A percentile compares a stretch with the other conserved stretches of the same genome.
phyloP scores from a whole-genome alignment of 2,113 vertebrate genomes.

The Mugil cephalus region DNA sequence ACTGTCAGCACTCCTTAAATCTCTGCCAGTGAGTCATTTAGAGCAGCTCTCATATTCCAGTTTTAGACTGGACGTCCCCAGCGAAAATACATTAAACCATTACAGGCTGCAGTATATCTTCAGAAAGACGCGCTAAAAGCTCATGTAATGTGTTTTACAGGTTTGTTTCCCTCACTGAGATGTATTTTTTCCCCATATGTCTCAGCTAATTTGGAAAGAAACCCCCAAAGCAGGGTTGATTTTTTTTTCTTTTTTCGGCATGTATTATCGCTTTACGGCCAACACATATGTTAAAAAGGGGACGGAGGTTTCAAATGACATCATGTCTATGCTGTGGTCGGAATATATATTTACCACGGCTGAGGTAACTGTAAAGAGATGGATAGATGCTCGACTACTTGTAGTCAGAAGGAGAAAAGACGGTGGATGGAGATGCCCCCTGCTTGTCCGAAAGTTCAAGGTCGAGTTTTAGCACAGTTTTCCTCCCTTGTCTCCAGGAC shows the following conservation, averaged over 20 bases:
- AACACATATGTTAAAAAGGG: slow-evolving; percentile 67
- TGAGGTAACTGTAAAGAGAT: slow-evolving; percentile 35
- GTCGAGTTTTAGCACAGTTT: slow-evolving; percentile 37
- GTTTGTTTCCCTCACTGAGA: slow-evolving; percentile 35
- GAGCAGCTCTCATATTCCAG: slow-evolving; percentile 46
- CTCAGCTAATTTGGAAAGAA: slow-evolving; percentile 65
- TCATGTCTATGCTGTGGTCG: slow-evolving; percentile 47
- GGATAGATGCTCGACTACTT: slow-evolving; percentile 23
- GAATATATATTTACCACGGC: slow-evolving; percentile 8
- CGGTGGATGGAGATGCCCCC: not conserved
- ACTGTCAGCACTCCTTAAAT: slow-evolving; percentile 33
- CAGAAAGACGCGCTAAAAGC: slow-evolving; percentile 40
- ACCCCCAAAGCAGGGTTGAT: slow-evolving; percentile 70
- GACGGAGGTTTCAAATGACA: slow-evolving; percentile 55
- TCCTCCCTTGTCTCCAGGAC: slow-evolving; percentile 29
- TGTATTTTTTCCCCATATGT: slow-evolving; percentile 50
- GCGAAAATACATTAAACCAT: slow-evolving; percentile 50
- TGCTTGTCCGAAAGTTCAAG: slow-evolving; percentile 32
- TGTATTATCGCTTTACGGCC: slow-evolving; percentile 51
- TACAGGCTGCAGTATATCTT: slow-evolving; percentile 16
- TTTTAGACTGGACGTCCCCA: slow-evolving; percentile 31
- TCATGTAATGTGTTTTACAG: slow-evolving; percentile 75
- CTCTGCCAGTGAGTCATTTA: slow-evolving; percentile 10
- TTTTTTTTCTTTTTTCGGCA: slow-evolving; percentile 57
- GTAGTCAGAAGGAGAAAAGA: not conserved